Evolutionary conservation across 2,797 vertebrate genomes (phyloP).

Genomic region (Tokudaia tokunoshimensis): DNA sequence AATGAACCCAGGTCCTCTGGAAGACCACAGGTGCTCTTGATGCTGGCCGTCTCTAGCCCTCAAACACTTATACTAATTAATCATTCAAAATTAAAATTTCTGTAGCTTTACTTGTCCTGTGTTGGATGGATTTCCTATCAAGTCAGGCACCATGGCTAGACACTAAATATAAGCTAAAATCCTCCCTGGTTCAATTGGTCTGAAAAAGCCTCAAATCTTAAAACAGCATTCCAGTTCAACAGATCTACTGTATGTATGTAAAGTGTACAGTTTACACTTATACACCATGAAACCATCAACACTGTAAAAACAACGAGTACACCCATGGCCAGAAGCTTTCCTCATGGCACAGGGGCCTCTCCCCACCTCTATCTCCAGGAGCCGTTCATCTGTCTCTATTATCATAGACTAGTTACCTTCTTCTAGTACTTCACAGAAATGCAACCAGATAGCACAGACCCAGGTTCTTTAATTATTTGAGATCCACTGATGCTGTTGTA

Average conservation of each 20-base stretch:
- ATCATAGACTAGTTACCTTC: constrained; percentile 23
- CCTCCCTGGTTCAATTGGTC: background rate
- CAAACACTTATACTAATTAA: background rate
- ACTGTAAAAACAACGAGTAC: constrained; percentile 11
- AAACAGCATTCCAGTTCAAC: constrained; percentile 29
- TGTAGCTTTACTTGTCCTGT: background rate
- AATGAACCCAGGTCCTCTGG: background rate
- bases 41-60: background rate
- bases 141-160: constrained; percentile 4
- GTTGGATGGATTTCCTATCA: background rate
- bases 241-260: background rate
- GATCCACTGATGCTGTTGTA: background rate
- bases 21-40: background rate
- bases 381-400: background rate
- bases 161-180: constrained; percentile 1
- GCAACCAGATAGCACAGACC: background rate
- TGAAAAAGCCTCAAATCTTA: background rate
- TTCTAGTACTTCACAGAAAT: constrained; percentile 29
- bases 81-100: background rate
- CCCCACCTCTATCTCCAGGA: background rate
- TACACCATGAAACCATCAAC: background rate
- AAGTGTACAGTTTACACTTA: background rate
- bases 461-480: constrained; percentile 16
- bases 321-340: background rate
- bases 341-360: background rate